Conservation (phyloP, 2,113 vertebrate genomes). For the Pangasianodon gigas region DNA sequence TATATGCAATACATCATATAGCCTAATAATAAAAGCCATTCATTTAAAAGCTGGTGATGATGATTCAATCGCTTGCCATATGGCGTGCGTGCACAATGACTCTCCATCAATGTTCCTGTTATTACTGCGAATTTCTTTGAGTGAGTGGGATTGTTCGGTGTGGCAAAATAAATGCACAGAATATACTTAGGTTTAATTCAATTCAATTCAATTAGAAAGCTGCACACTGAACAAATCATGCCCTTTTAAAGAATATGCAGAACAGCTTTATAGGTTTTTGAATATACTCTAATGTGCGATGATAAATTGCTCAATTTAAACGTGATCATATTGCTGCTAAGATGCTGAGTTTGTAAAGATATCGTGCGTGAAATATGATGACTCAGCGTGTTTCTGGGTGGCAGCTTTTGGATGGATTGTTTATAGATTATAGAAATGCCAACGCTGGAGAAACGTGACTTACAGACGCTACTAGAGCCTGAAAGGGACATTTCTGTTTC, state of each 20-base stretch:
- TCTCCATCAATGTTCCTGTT: not conserved
- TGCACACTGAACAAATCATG: not conserved
- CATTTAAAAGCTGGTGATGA: conserved; percentile 10
- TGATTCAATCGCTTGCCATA: conserved; percentile 1
- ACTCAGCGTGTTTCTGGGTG: conserved; percentile 12
- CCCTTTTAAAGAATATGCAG: conserved; percentile 1
- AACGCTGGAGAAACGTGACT: conserved; percentile 11
- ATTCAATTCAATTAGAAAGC: not conserved
- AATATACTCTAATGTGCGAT: not conserved
- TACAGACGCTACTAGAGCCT: not conserved
- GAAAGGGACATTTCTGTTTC: conserved; percentile 13
- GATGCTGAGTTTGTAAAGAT: conserved; percentile 31
- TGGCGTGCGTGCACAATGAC: not conserved
- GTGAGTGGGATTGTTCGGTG: not conserved
- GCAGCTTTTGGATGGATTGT: conserved; percentile 18
- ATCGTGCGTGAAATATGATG: conserved; percentile 31
- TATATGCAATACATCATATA: not conserved
- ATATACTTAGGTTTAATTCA: not conserved
- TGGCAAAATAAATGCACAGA: not conserved
- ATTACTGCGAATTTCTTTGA: not conserved
- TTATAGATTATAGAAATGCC: conserved; percentile 29
- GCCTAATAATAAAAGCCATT: conserved; percentile 9
- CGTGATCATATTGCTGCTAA: conserved; percentile 1
- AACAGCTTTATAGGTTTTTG: not conserved
- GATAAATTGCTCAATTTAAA: conserved; percentile 25